Conservation (phyloP, 2,113 vertebrate species). For the Dipodomys spectabilis region DNA sequence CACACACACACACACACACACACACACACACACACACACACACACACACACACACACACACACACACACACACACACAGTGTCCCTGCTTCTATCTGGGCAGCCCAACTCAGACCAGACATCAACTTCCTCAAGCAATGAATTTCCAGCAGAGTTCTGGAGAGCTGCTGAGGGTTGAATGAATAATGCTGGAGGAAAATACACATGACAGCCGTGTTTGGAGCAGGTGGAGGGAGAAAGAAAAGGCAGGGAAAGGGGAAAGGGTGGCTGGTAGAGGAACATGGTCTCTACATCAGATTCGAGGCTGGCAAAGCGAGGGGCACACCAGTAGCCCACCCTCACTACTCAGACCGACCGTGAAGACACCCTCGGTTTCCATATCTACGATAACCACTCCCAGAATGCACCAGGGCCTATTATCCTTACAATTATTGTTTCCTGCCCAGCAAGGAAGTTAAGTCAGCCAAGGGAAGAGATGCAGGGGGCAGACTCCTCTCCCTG, state of each 20-base stretch:
- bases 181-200: neutral
- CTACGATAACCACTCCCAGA: neutral
- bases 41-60: too few species aligned
- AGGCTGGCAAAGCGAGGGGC: neutral
- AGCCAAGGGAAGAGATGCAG: neutral
- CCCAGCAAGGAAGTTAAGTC: neutral
- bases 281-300: accelerated
- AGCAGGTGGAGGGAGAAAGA: too few species aligned
- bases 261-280: too few species aligned
- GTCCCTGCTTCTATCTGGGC: neutral
- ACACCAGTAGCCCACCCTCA: neutral
- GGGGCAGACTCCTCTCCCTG: neutral
- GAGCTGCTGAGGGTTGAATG: neutral
- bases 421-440: neutral
- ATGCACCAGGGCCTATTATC: neutral
- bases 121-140: neutral
- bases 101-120: neutral
- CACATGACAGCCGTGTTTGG: neutral
- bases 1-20: too few species aligned
- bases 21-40: too few species aligned
- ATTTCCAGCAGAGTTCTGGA: neutral
- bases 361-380: neutral
- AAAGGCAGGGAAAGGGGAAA: neutral
- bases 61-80: too few species aligned
- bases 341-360: neutral